A percentile compares a stretch with the other conserved stretches of the same genome.
Evolutionary conservation across 2,113 vertebrate genomes (phyloP).

Genomic region (Amphiprion ocellaris): DNA sequence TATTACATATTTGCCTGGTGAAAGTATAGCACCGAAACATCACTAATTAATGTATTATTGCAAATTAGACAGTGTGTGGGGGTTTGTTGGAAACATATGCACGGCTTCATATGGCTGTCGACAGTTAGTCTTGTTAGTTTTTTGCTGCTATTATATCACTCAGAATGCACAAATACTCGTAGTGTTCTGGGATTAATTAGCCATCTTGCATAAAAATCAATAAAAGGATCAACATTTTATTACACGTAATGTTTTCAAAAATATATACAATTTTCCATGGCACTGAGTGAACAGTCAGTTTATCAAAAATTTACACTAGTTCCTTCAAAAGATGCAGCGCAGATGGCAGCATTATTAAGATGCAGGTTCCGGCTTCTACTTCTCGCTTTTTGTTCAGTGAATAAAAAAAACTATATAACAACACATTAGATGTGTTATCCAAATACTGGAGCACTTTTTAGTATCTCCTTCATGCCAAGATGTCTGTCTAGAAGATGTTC

Average conservation of each 20-base stretch:
- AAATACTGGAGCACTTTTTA: conserved; percentile 40
- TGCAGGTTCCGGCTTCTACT: background rate
- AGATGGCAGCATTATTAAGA: background rate
- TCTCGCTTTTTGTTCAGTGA: conserved; percentile 22
- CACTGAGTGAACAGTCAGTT: no score
- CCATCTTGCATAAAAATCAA: background rate
- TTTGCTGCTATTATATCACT: background rate
- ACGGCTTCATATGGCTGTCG: no score
- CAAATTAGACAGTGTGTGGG: no score
- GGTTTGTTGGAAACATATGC: no score
- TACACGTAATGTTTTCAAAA: background rate
- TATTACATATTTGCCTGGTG: no score
- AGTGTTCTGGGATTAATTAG: background rate
- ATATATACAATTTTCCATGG: background rate
- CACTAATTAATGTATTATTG: no score
- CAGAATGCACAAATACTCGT: background rate
- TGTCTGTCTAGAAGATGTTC: conserved; percentile 58
- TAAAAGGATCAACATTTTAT: background rate
- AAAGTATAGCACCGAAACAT: no score
- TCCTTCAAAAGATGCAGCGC: background rate
- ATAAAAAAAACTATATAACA: background rate
- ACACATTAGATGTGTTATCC: conserved; percentile 34
- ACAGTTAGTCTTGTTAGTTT: background rate
- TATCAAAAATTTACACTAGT: no score
- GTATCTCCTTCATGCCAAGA: conserved; percentile 38